Evolutionary conservation across 2,113 vertebrate genomes (phyloP).

Genomic region (Malurus alboscapulatus): DNA sequence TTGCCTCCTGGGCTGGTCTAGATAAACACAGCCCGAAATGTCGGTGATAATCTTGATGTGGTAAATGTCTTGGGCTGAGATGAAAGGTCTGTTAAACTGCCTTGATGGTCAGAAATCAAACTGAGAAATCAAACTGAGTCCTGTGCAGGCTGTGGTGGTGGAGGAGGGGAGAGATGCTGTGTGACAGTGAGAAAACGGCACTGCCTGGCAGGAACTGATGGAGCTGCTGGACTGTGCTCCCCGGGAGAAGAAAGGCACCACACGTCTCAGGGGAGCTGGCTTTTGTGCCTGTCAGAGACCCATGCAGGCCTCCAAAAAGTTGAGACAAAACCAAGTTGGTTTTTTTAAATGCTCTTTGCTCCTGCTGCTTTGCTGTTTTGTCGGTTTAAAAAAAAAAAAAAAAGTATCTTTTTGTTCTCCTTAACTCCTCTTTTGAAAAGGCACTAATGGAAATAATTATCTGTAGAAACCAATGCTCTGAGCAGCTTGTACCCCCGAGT

Average conservation of each 20-base stretch:
- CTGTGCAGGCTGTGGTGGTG: rapidly evolving
- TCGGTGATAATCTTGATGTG: rapidly evolving
- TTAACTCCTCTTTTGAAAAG: background rate
- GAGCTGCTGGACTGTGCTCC: rapidly evolving
- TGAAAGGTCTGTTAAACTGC: background rate
- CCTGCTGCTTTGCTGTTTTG: background rate
- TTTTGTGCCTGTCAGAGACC: background rate
- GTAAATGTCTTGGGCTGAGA: too few species aligned
- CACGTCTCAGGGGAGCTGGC: rapidly evolving
- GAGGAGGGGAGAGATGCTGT: background rate
- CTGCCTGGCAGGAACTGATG: background rate
- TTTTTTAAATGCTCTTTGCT: background rate
- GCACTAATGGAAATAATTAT: background rate
- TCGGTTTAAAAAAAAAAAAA: background rate
- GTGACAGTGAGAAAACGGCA: rapidly evolving
- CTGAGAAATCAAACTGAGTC: background rate
- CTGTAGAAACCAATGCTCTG: background rate
- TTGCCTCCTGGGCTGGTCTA: background rate
- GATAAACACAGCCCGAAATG: background rate
- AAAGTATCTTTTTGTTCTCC: background rate
- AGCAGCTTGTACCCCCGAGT: background rate
- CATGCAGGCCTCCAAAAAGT: rapidly evolving
- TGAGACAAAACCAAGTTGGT: background rate
- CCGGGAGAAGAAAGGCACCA: rapidly evolving
- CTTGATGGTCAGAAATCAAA: background rate